Evolutionary conservation across 2,113 vertebrate species (phyloP).

Genomic region (Diadophis punctatus): DNA sequence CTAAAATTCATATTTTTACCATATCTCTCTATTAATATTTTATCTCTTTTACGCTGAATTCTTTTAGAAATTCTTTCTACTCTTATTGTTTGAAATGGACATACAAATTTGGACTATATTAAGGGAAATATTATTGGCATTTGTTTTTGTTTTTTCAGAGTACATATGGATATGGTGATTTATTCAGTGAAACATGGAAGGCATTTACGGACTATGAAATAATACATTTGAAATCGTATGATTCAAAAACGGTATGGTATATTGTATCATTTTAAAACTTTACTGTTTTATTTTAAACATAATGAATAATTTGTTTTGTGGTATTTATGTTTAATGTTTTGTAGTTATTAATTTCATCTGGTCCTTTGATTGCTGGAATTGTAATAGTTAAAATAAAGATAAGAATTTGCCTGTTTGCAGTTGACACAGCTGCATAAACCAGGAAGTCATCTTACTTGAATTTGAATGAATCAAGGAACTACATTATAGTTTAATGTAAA

Average conservation of each 20-base stretch:
- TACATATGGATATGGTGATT: slow-evolving; percentile 88
- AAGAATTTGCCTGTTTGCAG: background rate
- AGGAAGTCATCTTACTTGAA: background rate
- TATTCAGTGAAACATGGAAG: slow-evolving; percentile 91
- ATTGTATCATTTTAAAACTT: background rate
- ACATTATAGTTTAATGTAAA: background rate
- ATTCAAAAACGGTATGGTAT: slow-evolving; percentile 84
- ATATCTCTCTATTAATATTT: background rate
- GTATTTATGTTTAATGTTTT: background rate
- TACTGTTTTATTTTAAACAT: background rate
- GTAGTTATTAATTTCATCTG: background rate
- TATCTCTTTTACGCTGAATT: background rate
- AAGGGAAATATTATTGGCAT: background rate
- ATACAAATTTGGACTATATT: background rate
- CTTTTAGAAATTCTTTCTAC: background rate
- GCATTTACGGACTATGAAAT: slow-evolving; percentile 87
- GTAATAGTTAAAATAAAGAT: background rate
- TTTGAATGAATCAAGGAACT: background rate
- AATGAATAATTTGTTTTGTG: background rate
- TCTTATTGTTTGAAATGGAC: background rate
- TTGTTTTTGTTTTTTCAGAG: slow-evolving; percentile 72
- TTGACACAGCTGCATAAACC: background rate
- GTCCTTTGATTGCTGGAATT: background rate
- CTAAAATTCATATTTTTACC: background rate
- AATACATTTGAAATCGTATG: slow-evolving; percentile 89